Evolutionary conservation across 2,113 vertebrate species (phyloP).

Genomic region (Pedionomus torquatus): DNA sequence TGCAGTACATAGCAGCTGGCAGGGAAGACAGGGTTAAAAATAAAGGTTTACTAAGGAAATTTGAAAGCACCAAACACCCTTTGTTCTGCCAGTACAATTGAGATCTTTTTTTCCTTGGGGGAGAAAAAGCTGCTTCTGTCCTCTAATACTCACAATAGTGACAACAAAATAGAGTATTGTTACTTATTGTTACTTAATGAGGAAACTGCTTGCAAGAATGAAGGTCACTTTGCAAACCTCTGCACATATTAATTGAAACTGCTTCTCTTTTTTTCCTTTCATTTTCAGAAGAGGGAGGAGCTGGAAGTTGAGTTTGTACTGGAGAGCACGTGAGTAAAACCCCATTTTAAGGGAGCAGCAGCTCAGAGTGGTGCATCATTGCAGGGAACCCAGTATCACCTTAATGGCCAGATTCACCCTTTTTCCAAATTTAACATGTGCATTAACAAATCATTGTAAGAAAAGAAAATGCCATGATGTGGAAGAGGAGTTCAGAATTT

Average conservation of each 20-base stretch:
- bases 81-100: background rate
- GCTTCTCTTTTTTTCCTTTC: background rate
- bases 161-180: background rate
- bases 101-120: background rate
- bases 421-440: background rate
- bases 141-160: background rate
- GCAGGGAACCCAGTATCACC: background rate
- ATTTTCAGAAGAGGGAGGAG: constrained; percentile 51
- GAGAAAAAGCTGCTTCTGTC: background rate
- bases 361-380: background rate
- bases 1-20: background rate
- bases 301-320: constrained; percentile 60
- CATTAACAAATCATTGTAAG: background rate
- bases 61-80: background rate
- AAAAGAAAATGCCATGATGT: background rate
- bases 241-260: background rate
- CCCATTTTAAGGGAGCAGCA: background rate
- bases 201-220: background rate
- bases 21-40: background rate
- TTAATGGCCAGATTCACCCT: background rate
- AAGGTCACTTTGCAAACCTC: background rate
- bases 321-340: constrained; percentile 59
- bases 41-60: background rate
- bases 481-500: background rate
- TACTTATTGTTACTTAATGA: background rate